Conservation (phyloP, 2,888 invertebrate genomes). For the Myathropa florea region DNA sequence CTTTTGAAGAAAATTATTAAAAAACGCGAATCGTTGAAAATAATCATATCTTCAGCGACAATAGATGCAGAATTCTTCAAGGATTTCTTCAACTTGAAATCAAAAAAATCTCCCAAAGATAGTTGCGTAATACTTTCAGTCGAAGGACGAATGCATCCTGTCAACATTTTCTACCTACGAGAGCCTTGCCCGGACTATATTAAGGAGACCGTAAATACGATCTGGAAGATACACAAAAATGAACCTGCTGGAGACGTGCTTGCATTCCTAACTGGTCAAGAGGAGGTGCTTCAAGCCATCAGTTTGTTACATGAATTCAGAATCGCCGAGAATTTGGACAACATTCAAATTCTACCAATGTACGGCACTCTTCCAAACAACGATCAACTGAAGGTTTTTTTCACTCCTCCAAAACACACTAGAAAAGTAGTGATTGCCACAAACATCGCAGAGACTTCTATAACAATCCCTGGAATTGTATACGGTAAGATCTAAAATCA, state of each 20-base stretch:
- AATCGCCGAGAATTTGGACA: slow-evolving; percentile 81
- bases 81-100: slow-evolving; percentile 87
- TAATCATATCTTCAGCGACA: slow-evolving; percentile 97
- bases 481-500: slow-evolving; percentile 85
- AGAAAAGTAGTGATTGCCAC: slow-evolving; percentile 96
- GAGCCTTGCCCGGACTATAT: slow-evolving; percentile 95
- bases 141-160: slow-evolving; percentile 93
- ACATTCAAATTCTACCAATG: slow-evolving; percentile 90
- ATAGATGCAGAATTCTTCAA: slow-evolving; percentile 94
- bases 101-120: slow-evolving; percentile 82
- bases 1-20: slow-evolving; percentile 94
- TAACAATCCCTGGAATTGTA: slow-evolving; percentile 95
- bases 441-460: slow-evolving; percentile 97
- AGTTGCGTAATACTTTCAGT: slow-evolving; percentile 92
- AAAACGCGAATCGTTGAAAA: slow-evolving; percentile 89
- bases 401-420: slow-evolving; percentile 85
- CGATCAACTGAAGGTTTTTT: slow-evolving; percentile 92
- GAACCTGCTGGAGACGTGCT: slow-evolving; percentile 93
- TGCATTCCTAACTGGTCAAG: slow-evolving; percentile 95
- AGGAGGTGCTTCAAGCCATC: slow-evolving; percentile 92
- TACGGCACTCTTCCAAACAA: slow-evolving; percentile 93
- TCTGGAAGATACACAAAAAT: slow-evolving; percentile 92
- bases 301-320: slow-evolving; percentile 84
- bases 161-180: slow-evolving; percentile 90
- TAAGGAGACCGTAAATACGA: slow-evolving; percentile 91